Conservation (phyloP, 2,888 invertebrate genomes). For the Myopa testacea region DNA sequence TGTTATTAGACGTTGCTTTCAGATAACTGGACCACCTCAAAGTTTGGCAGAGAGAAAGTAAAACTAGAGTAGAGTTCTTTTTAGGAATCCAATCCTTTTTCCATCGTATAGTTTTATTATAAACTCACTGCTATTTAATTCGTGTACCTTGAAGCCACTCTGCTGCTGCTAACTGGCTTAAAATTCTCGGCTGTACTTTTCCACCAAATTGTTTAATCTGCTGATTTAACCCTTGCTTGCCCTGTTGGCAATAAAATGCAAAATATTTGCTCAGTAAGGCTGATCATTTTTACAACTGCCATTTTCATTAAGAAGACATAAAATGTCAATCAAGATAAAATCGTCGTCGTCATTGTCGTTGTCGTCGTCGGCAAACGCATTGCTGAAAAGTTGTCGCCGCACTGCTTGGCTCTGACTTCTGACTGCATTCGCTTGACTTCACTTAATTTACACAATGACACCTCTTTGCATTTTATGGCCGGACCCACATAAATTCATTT, state of each 20-base stretch:
- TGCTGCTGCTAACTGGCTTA: background rate
- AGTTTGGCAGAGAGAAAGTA: background rate
- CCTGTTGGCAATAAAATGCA: background rate
- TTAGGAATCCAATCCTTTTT: too few relatives aligned
- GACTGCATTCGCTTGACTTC: background rate
- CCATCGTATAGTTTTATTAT: background rate
- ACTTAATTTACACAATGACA: background rate
- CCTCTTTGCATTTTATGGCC: background rate
- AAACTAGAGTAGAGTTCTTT: background rate
- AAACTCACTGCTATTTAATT: background rate
- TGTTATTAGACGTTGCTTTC: background rate
- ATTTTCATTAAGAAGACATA: background rate
- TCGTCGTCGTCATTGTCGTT: background rate
- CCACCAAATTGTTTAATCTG: background rate
- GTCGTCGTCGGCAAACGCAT: too few relatives aligned
- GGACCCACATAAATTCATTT: background rate
- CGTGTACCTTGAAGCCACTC: background rate
- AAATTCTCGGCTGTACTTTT: background rate
- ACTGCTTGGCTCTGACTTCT: background rate
- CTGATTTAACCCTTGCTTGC: background rate
- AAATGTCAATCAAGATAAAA: background rate
- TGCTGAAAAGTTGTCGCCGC: too few relatives aligned
- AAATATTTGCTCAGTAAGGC: background rate
- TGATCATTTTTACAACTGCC: background rate
- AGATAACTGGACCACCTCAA: slow-evolving; percentile 21